Percentiles rank a stretch among this genome's conserved stretches.
These are phyloP conservation scores for Lutjanus erythropterus DNA, from an alignment of 2,113 vertebrate species.

Conservation along the genomic window DNA sequence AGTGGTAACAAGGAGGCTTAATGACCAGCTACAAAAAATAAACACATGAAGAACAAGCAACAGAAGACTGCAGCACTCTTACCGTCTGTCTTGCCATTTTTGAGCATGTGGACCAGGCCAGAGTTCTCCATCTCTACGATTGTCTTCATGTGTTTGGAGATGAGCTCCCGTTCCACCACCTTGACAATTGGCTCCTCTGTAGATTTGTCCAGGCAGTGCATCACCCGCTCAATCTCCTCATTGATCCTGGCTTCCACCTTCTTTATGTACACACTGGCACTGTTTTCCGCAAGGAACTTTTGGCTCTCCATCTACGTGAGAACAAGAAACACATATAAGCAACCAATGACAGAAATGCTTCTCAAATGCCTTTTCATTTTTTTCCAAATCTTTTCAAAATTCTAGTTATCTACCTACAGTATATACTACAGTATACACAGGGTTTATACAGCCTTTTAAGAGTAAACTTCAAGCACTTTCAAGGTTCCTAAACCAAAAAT, in stretches of 20 bases:
- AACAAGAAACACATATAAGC: neutral
- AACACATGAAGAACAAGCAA: neutral
- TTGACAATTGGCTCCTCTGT: slow-evolving; percentile 99
- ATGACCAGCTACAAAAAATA: neutral
- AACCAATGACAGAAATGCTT: neutral
- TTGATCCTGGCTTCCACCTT: slow-evolving; percentile 99
- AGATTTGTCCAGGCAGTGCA: slow-evolving; percentile 99
- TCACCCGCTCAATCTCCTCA: slow-evolving; percentile 98
- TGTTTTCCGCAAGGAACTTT: slow-evolving; percentile 99
- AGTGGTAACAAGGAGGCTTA: neutral
- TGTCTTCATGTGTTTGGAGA: slow-evolving; percentile 99
- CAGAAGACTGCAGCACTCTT: slow-evolving; percentile 43
- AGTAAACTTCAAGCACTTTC: no score
- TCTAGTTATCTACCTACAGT: no score
- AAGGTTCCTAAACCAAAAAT: no score
- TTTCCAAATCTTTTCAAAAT: neutral
- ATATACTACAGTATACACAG: no score
- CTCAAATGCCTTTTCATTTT: neutral
- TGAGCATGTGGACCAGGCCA: slow-evolving; percentile 98
- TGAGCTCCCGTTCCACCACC: slow-evolving; percentile 97
- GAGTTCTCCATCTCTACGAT: slow-evolving; percentile 99
- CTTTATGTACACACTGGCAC: slow-evolving; percentile 99
- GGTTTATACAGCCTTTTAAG: no score
- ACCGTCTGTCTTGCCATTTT: slow-evolving; percentile 99
- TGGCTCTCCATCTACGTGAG: slow-evolving; percentile 96